Percentiles rank a stretch among this genome's conserved stretches.
Evolutionary conservation across 2,113 vertebrate genomes (phyloP).

Genomic region (Pagrus major): DNA sequence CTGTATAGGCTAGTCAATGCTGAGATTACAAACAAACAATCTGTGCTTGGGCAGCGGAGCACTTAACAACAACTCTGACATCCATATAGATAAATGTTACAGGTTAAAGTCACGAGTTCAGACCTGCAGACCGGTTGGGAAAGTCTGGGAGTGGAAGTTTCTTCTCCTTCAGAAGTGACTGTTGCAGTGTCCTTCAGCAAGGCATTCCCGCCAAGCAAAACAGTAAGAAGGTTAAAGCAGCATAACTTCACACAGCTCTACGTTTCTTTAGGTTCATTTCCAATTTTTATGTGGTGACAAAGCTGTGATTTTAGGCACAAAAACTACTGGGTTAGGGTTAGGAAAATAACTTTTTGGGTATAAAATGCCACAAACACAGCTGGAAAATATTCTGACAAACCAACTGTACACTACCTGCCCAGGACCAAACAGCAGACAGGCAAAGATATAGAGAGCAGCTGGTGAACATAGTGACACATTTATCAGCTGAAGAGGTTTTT

Average conservation of each 20-base stretch:
- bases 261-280: too few species aligned
- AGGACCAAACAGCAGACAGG: background rate
- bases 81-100: background rate
- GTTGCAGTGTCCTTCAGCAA: background rate
- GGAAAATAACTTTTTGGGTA: too few species aligned
- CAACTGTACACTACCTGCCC: background rate
- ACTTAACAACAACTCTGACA: background rate
- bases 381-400: background rate
- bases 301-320: too few species aligned
- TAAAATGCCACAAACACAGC: too few species aligned
- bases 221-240: background rate
- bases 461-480: background rate
- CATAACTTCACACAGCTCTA: background rate
- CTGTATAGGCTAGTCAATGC: too few species aligned
- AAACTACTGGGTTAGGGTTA: too few species aligned
- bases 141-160: conserved; percentile 14
- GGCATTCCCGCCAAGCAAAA: background rate
- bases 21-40: background rate
- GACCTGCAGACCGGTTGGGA: conserved; percentile 13
- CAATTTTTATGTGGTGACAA: too few species aligned
- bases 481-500: background rate
- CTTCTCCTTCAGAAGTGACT: background rate
- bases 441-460: background rate
- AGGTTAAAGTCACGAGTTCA: conserved; percentile 22
- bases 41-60: background rate